Evolutionary conservation across 2,888 invertebrate species (phyloP).

Genomic region (Mellilla xanthometata): DNA sequence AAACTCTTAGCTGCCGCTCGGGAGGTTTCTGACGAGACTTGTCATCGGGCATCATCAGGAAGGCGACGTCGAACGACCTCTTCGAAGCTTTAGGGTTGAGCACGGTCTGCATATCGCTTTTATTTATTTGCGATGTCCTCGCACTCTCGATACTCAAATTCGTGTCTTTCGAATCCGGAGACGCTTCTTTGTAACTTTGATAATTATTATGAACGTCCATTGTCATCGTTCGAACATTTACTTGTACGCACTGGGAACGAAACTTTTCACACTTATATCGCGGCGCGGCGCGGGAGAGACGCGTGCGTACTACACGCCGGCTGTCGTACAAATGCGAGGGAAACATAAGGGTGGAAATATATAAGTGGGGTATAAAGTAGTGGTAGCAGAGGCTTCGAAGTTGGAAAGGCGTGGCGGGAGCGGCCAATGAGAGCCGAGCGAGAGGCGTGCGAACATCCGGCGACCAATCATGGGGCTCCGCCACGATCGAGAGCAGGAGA

Average conservation of each 20-base stretch:
- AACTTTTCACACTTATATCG: constrained; percentile 79
- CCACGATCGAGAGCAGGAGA: constrained; percentile 70
- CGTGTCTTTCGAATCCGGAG: constrained; percentile 74
- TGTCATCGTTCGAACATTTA: constrained; percentile 84
- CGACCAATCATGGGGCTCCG: constrained; percentile 59
- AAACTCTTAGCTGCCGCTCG: constrained; percentile 79
- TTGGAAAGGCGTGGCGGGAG: constrained; percentile 61
- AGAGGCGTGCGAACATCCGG: constrained; percentile 64
- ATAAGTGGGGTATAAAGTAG: constrained; percentile 78
- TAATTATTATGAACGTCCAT: constrained; percentile 86
- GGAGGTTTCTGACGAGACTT: constrained; percentile 86
- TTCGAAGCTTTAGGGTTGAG: constrained; percentile 81
- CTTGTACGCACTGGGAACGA: constrained; percentile 53
- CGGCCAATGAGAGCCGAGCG: constrained; percentile 60
- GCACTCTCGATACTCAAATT: constrained; percentile 74
- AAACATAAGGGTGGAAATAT: constrained; percentile 80
- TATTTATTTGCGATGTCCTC: constrained; percentile 68
- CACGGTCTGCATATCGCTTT: constrained; percentile 64
- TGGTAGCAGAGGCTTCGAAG: constrained; percentile 70
- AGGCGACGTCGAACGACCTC: constrained; percentile 94
- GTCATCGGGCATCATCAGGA: constrained; percentile 94
- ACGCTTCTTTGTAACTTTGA: constrained; percentile 73
- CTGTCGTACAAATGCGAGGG: constrained; percentile 70
- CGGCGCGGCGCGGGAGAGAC: constrained; percentile 47
- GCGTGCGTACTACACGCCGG: constrained; percentile 73